Evolutionary conservation across 2,888 invertebrate species (phyloP), one percentile per base, ranked within the genome.

Genomic region (Morinoia aosen): DNA sequence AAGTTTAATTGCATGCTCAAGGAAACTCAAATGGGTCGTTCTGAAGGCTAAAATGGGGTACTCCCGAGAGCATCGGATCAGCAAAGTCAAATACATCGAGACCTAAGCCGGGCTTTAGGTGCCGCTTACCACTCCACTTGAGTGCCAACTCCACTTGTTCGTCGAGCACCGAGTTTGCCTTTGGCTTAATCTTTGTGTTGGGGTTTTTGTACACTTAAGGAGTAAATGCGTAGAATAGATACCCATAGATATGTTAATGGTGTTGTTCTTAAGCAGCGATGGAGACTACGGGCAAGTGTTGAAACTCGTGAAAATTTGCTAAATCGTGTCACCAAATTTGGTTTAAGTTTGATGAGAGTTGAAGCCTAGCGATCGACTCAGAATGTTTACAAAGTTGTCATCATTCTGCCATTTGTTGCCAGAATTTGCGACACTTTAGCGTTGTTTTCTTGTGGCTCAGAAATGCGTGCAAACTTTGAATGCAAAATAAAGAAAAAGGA

Each of bases 1-100:
- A 93, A 93, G 93, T 93, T 93, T 93, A 93, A 93, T 93, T 93
- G 93, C 93, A 93, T 57, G 93, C 93, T 93, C 93, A 93, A 93
- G 93, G 93, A 93, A 93, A 93, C 93, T 93, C 93, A 57, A 93
- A 93, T 93, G 93, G 93, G 93, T 93, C 93, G 93, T 93, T 93
- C 93, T 8, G 25, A 48, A 56, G 57, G 48, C 57, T 14, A 93
- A 93, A 93, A 93, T 57, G 93, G 57, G 57, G 56, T 57, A 7
- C 57, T 93, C 25, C 33, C 93, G 76, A 76, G 76, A 57, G 58
- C 58, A 57, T 48, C 57, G 93, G 93, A 93, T 93, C 93, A 93
- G 93, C 19, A 12, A 57, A 93, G 93, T 93, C 93, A 57, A 93
- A 93, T 93, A 57, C 93, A 90, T 90, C 90, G 76, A 76, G 76